These are phyloP conservation scores for Euwallacea fornicatus DNA, from an alignment of 1,140 invertebrate genomes.

Conservation along the genomic window DNA sequence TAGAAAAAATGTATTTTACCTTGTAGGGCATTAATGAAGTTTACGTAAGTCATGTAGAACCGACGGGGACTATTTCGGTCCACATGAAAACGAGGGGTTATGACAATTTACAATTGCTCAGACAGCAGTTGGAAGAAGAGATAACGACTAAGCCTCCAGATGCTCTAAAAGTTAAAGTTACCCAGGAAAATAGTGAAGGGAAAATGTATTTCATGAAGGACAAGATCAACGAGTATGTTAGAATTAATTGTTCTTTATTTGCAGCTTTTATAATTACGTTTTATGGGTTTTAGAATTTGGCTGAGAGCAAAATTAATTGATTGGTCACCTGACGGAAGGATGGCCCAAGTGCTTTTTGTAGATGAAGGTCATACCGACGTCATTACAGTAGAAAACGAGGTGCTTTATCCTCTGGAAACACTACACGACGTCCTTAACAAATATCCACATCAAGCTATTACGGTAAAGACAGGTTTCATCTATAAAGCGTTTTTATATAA, in stretches of 20 bases:
- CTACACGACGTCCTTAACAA: constrained; percentile 50
- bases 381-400: constrained; percentile 45
- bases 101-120: constrained; percentile 47
- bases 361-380: constrained; percentile 54
- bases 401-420: constrained; percentile 51
- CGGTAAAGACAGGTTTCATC: constrained; percentile 49
- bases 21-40: constrained; percentile 52
- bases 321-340: constrained; percentile 41
- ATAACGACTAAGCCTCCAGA: constrained; percentile 36
- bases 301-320: constrained; percentile 48
- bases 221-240: constrained; percentile 38
- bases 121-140: constrained; percentile 45
- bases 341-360: constrained; percentile 52
- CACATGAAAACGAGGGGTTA: constrained; percentile 54
- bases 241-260: neutral
- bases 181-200: constrained; percentile 36
- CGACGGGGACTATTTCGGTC: constrained; percentile 55
- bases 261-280: neutral
- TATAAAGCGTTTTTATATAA: neutral
- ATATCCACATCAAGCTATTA: constrained; percentile 56
- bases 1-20: constrained; percentile 4
- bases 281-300: constrained; percentile 46
- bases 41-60: constrained; percentile 53
- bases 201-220: constrained; percentile 53
- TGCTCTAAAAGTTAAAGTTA: constrained; percentile 24